Conservation (phyloP, 1,140 invertebrate species). For the Lithobius niger region DNA sequence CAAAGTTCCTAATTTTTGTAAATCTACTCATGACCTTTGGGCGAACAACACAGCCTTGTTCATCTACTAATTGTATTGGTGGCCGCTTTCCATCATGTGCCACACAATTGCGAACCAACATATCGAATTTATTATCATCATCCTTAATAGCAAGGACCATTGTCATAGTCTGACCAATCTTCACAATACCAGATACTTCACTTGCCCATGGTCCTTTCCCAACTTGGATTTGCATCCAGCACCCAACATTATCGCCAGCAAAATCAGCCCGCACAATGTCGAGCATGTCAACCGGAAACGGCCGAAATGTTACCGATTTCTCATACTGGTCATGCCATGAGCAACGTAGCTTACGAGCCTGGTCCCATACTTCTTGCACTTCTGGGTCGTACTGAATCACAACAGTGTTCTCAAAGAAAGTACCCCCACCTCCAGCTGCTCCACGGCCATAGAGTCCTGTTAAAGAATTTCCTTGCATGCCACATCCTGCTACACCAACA, state of each 20-base stretch:
- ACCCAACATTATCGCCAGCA: slow-evolving; percentile 87
- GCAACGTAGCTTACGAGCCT: slow-evolving; percentile 77
- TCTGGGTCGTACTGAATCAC: slow-evolving; percentile 88
- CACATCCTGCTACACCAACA: slow-evolving; percentile 77
- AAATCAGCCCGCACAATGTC: slow-evolving; percentile 87
- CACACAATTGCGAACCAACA: slow-evolving; percentile 86
- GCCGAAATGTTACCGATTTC: slow-evolving; percentile 85
- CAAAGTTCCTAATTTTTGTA: slow-evolving; percentile 91
- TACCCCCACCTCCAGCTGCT: slow-evolving; percentile 70
- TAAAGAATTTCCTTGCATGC: slow-evolving; percentile 77
- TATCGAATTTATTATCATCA: slow-evolving; percentile 89
- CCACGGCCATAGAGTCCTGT: slow-evolving; percentile 57
- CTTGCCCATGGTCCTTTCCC: slow-evolving; percentile 92
- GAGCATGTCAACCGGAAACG: slow-evolving; percentile 89
- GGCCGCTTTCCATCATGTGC: slow-evolving; percentile 86
- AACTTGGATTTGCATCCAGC: slow-evolving; percentile 54
- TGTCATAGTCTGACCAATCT: slow-evolving; percentile 93
- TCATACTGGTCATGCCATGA: slow-evolving; percentile 94
- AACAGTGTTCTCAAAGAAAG: slow-evolving; percentile 89
- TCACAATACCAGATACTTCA: slow-evolving; percentile 83
- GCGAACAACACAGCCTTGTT: slow-evolving; percentile 77
- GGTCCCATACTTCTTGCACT: slow-evolving; percentile 93
- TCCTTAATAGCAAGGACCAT: slow-evolving; percentile 94
- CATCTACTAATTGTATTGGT: slow-evolving; percentile 87
- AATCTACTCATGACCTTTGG: slow-evolving; percentile 87